Conservation (phyloP, 2,113 vertebrate species). For the Antennarius striatus region DNA sequence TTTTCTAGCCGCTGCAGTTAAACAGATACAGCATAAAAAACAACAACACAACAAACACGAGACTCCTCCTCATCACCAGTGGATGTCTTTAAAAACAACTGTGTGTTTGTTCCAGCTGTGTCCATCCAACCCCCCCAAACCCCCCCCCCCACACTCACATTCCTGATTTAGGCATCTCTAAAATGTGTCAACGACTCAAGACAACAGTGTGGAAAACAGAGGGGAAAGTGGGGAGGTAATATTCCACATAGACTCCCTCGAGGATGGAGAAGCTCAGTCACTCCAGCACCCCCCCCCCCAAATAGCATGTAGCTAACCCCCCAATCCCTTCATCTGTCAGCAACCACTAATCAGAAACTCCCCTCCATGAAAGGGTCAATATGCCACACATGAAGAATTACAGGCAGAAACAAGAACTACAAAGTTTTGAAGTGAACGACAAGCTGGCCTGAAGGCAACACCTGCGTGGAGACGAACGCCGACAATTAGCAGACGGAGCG, state of each 20-base stretch:
- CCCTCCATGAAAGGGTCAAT: conserved; percentile 22
- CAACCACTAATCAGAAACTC: conserved; percentile 58
- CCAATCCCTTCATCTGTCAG: conserved; percentile 32
- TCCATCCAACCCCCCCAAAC: conserved; percentile 11
- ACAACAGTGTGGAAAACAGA: conserved; percentile 1
- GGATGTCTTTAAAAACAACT: conserved; percentile 4
- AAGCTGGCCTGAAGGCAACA: no score
- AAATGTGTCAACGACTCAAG: conserved; percentile 42
- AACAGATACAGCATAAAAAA: background rate
- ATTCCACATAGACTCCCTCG: conserved; percentile 24
- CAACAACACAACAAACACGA: background rate
- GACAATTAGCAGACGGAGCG: no score
- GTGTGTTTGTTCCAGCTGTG: conserved; percentile 66
- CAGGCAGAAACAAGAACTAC: background rate
- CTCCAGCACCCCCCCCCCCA: no score
- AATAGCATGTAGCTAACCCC: no score
- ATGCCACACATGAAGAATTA: background rate
- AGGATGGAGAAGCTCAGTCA: no score
- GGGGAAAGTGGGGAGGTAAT: background rate
- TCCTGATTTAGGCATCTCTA: conserved; percentile 37
- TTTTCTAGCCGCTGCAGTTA: fast-evolving
- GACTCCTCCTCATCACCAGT: background rate
- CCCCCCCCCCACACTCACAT: conserved; percentile 24
- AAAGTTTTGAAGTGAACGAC: no score
- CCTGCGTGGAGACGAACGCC: no score